Base-by-base conservation (phyloP, 1,140 invertebrate genomes). In the Melanaphis sacchari region DNA sequence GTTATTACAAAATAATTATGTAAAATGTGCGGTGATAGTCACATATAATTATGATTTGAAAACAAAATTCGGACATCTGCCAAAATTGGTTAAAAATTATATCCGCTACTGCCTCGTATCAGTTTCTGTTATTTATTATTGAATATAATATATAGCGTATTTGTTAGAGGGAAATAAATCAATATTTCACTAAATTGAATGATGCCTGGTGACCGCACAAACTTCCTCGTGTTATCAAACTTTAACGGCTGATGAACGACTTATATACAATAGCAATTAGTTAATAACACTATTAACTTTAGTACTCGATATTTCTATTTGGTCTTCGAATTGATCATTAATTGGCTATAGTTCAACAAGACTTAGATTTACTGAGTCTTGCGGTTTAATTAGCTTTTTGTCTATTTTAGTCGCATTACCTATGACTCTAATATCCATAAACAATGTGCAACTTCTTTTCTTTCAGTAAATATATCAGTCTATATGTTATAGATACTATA, bases 111-210 rank as follows among this genome's bases (percentile, higher is more conserved):
- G 15, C 31, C n/a, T 1, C 59, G 59, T 15, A n/a, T 76, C 31
- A n/a, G 31, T n/a, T 15, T 76, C 9, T 66, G 9, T 59, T 11
- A 26, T 9, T 66, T n/a, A 15, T 5, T 5, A 76, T 6, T 76
- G 31, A n/a, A n/a, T n/a, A 66, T 11, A n/a, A 66, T 31, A 66
- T 31, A 43, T 43, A 49, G 18, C 46, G 46, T 21, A 49, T 49
- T 49, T 3, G 46, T 21, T 18, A 49, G 46, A 49, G 11, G 18
- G 18, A 15, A n/a, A n/a, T 76, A n/a, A n/a, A 76, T 76, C 59
- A n/a, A 76, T 76, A 76, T n/a, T n/a, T 76, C 31, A n/a, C 59
- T 76, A 76, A 76, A 76, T 76, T n/a, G 59, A n/a, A 76, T n/a
- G 31, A 76, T 76, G 59, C 31, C 59, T 36, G 4, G 15, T 18